A percentile compares a stretch with the other conserved stretches of the same genome.
Conservation (phyloP, 2,797 vertebrate genomes). For the Argyrosomus regius region DNA sequence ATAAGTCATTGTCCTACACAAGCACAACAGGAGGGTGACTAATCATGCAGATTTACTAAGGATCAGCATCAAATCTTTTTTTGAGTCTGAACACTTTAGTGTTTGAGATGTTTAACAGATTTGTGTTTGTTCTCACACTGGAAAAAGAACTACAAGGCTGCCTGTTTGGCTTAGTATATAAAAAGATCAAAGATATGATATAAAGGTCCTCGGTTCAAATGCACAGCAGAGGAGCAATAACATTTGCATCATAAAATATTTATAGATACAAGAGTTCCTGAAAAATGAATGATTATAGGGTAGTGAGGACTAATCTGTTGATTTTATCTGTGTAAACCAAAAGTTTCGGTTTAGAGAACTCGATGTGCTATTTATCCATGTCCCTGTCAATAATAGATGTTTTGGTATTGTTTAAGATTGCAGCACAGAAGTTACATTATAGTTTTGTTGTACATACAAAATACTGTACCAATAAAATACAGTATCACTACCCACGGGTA, state of each 20-base stretch:
- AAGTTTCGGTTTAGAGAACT: not conserved
- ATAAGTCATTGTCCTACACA: constrained; percentile 8
- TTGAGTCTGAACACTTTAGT: not conserved
- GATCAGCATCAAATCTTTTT: constrained; percentile 25
- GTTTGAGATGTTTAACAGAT: constrained; percentile 10
- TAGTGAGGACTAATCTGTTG: constrained; percentile 24
- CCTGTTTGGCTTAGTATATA: constrained; percentile 5
- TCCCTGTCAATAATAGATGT: not conserved
- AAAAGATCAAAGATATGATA: constrained; percentile 15
- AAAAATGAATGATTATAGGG: constrained; percentile 40
- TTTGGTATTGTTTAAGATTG: not conserved
- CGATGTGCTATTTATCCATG: not conserved
- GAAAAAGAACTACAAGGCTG: not conserved
- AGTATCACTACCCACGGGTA: not conserved
- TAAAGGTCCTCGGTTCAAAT: constrained; percentile 20
- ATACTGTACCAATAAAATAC: not conserved
- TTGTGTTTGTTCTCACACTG: constrained; percentile 16
- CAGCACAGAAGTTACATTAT: not conserved
- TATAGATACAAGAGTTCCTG: constrained; percentile 41
- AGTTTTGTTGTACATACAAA: not conserved
- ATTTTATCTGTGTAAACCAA: constrained; percentile 4
- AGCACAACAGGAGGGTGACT: not conserved
- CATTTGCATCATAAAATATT: constrained; percentile 60
- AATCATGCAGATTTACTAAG: constrained; percentile 7
- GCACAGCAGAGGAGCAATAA: constrained; percentile 15